These are phyloP conservation scores for Acipenser oxyrinchus DNA, from an alignment of 2,797 vertebrate species.

Conservation along the genomic window DNA sequence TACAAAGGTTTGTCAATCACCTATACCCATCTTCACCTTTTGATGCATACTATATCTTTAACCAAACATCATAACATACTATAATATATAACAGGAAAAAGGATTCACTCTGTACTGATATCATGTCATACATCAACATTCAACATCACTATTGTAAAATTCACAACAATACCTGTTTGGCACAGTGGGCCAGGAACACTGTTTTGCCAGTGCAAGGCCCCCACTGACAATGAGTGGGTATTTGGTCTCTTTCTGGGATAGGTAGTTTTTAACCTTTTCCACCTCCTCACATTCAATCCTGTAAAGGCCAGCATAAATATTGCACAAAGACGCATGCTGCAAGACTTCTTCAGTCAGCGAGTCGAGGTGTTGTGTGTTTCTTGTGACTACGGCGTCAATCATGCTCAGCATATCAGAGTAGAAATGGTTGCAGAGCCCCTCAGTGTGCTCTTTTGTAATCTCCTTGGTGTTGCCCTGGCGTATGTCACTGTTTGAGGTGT, in stretches of 20 bases:
- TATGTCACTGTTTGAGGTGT: slow-evolving; percentile 42
- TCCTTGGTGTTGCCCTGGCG: slow-evolving; percentile 47
- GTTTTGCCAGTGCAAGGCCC: slow-evolving; percentile 64
- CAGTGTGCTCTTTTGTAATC: slow-evolving; percentile 42
- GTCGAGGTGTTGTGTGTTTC: neutral
- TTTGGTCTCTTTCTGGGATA: slow-evolving; percentile 38
- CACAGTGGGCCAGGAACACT: slow-evolving; percentile 60
- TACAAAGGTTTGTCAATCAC: too few species aligned
- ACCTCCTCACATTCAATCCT: slow-evolving; percentile 43
- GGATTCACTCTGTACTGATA: too few species aligned
- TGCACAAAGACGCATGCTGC: slow-evolving; percentile 52
- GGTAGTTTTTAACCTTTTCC: slow-evolving; percentile 48
- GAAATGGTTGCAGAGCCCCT: slow-evolving; percentile 57
- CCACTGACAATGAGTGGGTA: slow-evolving; percentile 57
- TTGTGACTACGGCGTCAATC: slow-evolving; percentile 27
- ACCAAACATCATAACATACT: too few species aligned
- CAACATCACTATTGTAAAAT: neutral
- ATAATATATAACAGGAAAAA: too few species aligned
- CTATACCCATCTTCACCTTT: too few species aligned
- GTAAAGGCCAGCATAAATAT: slow-evolving; percentile 44
- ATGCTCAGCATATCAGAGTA: slow-evolving; percentile 47
- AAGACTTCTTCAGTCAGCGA: slow-evolving; percentile 27
- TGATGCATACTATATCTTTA: too few species aligned
- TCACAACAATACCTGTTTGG: slow-evolving; percentile 44
- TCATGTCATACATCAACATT: neutral